phyloP scores from a whole-genome alignment of 2,113 vertebrate species.

The Puffinus mauretanicus region DNA sequence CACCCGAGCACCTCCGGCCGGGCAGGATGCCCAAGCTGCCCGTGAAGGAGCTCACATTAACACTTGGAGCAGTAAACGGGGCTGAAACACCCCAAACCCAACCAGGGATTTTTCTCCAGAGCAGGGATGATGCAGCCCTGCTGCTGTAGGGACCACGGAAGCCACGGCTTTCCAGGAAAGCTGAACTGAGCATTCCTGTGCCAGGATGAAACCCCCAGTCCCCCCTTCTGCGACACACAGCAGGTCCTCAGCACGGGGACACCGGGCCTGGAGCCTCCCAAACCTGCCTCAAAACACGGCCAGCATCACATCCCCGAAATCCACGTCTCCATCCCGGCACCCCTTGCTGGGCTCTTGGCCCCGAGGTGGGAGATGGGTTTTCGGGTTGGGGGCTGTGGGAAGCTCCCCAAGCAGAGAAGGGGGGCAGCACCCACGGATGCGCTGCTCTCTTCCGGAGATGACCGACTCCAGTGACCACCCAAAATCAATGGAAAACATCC shows the following conservation, averaged over 20 bases:
- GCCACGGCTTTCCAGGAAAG: neutral
- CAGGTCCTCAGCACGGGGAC: neutral
- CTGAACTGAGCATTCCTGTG: neutral
- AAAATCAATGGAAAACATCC: neutral
- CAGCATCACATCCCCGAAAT: neutral
- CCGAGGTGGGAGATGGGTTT: accelerated
- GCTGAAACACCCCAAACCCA: neutral
- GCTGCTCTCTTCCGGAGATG: neutral
- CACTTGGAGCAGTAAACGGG: neutral
- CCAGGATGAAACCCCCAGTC: neutral
- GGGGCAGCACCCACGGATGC: accelerated
- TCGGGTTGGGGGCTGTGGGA: neutral
- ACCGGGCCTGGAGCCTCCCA: neutral
- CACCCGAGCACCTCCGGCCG: neutral
- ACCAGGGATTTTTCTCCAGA: neutral
- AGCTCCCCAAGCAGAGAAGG: neutral
- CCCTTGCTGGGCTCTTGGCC: neutral
- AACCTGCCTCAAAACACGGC: neutral
- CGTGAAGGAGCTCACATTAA: neutral
- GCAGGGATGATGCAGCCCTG: neutral
- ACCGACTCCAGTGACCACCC: neutral
- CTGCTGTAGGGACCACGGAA: neutral
- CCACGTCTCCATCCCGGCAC: accelerated
- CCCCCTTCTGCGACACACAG: neutral
- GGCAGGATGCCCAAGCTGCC: neutral